Percentiles rank a stretch among this genome's conserved stretches.
phyloP scores from a whole-genome alignment of 92 coral and sea anemone genomes.

The Palythoa grandiflora region DNA sequence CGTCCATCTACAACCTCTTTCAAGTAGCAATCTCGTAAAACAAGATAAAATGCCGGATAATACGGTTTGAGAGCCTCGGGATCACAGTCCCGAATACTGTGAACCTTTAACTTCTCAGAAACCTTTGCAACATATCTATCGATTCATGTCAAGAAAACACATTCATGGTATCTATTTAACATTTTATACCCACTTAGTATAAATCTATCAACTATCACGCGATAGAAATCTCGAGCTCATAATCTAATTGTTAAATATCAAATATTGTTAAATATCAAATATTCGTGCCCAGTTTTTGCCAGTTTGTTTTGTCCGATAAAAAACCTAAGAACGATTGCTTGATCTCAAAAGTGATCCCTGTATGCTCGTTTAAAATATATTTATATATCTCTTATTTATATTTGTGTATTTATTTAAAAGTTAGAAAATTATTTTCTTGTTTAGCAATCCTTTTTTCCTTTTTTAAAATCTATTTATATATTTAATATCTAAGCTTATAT shows the following conservation, averaged over 20 bases:
- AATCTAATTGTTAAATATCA: no score
- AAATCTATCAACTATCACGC: no score
- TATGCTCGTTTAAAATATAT: no score
- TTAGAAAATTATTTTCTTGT: no score
- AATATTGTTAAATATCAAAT: no score
- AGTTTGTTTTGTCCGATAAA: background rate
- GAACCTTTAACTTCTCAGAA: constrained; percentile 4
- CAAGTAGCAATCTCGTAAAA: constrained; percentile 21
- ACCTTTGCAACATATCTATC: constrained; percentile 40
- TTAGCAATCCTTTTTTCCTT: no score
- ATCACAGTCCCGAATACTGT: background rate
- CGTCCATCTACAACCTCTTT: constrained; percentile 12
- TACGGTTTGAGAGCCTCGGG: constrained; percentile 26
- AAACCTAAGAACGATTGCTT: background rate
- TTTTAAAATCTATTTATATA: no score
- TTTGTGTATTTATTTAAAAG: no score
- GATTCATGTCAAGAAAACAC: background rate
- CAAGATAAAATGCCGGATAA: constrained; percentile 29
- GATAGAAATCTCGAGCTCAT: no score
- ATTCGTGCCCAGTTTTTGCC: background rate
- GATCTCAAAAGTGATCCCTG: no score
- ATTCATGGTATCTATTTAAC: background rate
- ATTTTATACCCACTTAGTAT: background rate
- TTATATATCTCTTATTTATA: no score
- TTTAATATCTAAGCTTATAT: no score